Percentiles rank a stretch among this genome's conserved stretches.
Conservation (phyloP, 2,797 vertebrate genomes). For the Acomys russatus region DNA sequence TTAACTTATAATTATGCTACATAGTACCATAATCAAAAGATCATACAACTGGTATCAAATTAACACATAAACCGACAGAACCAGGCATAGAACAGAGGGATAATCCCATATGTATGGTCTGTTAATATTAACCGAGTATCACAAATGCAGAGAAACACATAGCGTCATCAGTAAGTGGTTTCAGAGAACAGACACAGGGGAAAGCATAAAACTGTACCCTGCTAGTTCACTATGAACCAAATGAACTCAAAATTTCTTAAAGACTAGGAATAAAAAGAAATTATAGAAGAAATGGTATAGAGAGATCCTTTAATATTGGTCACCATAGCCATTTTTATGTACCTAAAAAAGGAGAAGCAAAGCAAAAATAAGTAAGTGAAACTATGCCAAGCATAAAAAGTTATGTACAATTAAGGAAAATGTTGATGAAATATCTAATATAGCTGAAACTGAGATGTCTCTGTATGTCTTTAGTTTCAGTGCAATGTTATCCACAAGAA, state of each 20-base stretch:
- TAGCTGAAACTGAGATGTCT: background rate
- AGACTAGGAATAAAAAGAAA: background rate
- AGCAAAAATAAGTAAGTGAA: background rate
- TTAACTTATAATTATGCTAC: background rate
- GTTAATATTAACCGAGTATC: background rate
- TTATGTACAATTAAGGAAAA: background rate
- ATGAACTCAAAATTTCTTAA: background rate
- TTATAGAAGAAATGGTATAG: background rate
- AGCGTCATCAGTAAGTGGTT: background rate
- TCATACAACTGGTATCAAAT: background rate
- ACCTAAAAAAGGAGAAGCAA: background rate
- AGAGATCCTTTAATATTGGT: background rate
- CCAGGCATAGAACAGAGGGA: background rate
- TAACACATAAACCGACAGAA: background rate
- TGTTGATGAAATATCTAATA: background rate
- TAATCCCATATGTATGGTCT: background rate
- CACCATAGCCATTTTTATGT: background rate
- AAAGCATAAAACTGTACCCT: background rate
- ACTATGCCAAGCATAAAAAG: too few species aligned
- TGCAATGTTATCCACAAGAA: background rate
- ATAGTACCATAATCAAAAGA: background rate
- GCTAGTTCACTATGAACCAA: background rate
- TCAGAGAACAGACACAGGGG: background rate
- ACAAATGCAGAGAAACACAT: background rate
- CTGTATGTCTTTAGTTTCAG: background rate